These are phyloP conservation scores for Mimas tiliae DNA, from an alignment of 2,888 invertebrate genomes.

Conservation along the genomic window DNA sequence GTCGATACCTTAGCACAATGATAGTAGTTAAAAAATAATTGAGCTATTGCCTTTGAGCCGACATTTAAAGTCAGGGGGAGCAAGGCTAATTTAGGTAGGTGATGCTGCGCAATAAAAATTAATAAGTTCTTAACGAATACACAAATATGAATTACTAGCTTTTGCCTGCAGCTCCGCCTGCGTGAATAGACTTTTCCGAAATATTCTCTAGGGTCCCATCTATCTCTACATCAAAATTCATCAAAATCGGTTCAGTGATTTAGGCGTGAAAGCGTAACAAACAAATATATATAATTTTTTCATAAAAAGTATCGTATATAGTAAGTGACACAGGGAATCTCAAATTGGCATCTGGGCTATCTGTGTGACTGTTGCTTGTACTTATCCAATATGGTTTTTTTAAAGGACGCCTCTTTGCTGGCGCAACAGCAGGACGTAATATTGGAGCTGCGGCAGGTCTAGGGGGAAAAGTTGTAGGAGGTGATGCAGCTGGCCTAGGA, in stretches of 20 bases:
- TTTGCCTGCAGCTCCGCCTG: too few species aligned
- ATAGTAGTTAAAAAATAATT: constrained; percentile 41
- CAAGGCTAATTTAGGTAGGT: constrained; percentile 36
- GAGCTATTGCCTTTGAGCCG: constrained; percentile 40
- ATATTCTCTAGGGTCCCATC: too few species aligned
- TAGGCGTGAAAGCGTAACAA: too few species aligned
- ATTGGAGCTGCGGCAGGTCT: constrained; percentile 80
- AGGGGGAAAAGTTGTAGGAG: constrained; percentile 72
- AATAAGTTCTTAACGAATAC: constrained; percentile 16
- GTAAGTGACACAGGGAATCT: too few species aligned
- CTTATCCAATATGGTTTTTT: constrained; percentile 25
- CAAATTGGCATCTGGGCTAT: background rate
- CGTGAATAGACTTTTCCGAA: too few species aligned
- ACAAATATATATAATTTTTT: too few species aligned
- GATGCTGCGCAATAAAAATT: constrained; percentile 31
- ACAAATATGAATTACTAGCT: too few species aligned
- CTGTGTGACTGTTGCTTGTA: background rate
- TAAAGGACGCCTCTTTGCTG: constrained; percentile 84
- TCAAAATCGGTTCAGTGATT: too few species aligned
- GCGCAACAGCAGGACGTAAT: constrained; percentile 85
- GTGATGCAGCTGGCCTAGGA: constrained; percentile 66
- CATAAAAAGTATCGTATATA: too few species aligned
- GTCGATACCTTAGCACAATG: constrained; percentile 42
- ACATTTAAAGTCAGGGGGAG: constrained; percentile 36
- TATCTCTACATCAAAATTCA: too few species aligned